phyloP scores from a whole-genome alignment of 2,888 invertebrate species.

The Conops quadrifasciatus region DNA sequence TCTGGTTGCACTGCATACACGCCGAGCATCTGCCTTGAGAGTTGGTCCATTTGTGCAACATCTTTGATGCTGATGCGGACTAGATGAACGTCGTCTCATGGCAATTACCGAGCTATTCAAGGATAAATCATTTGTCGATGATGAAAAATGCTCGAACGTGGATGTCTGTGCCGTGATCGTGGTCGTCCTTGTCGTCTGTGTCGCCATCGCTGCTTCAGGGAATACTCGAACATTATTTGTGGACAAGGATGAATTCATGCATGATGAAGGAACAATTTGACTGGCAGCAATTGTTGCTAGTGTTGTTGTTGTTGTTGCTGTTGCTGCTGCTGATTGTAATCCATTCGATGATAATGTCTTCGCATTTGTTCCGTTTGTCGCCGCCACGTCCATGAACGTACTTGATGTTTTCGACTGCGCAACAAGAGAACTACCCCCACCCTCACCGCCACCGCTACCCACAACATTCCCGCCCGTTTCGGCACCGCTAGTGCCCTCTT shows the following conservation, averaged over 20 bases:
- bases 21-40: constrained; percentile 32
- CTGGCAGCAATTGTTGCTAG: neutral
- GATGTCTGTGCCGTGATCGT: constrained; percentile 35
- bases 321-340: constrained; percentile 24
- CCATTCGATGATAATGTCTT: neutral
- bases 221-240: too few relatives aligned
- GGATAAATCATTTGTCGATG: constrained; percentile 67
- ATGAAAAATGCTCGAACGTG: constrained; percentile 60
- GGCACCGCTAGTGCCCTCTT: too few relatives aligned
- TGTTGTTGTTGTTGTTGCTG: neutral
- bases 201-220: constrained; percentile 1
- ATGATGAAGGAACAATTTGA: neutral
- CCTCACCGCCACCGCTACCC: constrained; percentile 23
- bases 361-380: neutral
- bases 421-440: neutral
- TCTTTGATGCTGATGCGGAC: constrained; percentile 28
- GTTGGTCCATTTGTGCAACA: constrained; percentile 25
- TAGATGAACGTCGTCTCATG: constrained; percentile 40
- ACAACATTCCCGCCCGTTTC: constrained; percentile 18
- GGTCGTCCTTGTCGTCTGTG: constrained; percentile 27
- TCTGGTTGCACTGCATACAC: constrained; percentile 19
- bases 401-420: neutral
- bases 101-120: constrained; percentile 25
- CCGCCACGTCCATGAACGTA: neutral
- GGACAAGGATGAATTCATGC: too few relatives aligned